Evolutionary conservation across 1,140 invertebrate species (phyloP).

Genomic region (Lepidurus packardi): DNA sequence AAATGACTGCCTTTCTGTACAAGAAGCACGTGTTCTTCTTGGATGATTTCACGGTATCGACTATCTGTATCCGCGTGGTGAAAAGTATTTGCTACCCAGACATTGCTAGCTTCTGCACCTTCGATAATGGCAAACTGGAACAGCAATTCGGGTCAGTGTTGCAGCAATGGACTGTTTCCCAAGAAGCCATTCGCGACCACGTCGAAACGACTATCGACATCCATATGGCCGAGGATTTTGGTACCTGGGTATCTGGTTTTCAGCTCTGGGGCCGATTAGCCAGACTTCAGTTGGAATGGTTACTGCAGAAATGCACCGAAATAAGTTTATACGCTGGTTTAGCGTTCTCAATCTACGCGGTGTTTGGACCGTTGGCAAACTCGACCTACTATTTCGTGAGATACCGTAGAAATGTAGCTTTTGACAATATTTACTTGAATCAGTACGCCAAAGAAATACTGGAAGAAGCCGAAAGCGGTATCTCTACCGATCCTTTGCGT

Average conservation of each 20-base stretch:
- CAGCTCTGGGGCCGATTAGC: neutral
- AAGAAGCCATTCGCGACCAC: neutral
- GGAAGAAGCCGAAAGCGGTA: neutral
- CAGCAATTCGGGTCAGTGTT: neutral
- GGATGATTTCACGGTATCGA: neutral
- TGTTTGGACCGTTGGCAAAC: neutral
- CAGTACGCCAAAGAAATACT: neutral
- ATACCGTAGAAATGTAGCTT: neutral
- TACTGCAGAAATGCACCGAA: neutral
- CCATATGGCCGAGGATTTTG: neutral
- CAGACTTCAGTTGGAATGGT: neutral
- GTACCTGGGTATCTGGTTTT: neutral
- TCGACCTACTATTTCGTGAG: neutral
- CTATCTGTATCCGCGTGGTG: neutral
- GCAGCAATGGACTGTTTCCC: neutral
- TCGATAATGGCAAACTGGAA: neutral
- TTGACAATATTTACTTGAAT: neutral
- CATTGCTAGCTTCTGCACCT: neutral
- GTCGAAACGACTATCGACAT: neutral
- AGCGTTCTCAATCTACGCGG: neutral
- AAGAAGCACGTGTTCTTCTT: neutral
- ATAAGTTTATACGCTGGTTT: neutral
- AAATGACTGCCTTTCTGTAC: neutral
- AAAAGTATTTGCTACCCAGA: neutral
- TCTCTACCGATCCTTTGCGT: neutral